Conservation (phyloP, 2,113 vertebrate species). For the Rousettus leschenaultii region DNA sequence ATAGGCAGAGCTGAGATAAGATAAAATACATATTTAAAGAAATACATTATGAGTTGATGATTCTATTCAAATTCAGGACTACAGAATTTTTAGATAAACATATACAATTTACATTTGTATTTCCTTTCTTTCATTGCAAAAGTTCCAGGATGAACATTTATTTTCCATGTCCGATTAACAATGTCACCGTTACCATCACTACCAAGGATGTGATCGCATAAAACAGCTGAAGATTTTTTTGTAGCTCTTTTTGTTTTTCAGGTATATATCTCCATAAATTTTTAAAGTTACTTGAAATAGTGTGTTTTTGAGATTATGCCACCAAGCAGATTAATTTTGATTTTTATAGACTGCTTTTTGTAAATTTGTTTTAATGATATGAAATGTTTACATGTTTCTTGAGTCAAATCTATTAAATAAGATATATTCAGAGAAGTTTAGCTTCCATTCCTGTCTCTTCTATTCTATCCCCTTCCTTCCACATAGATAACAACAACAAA, state of each 20-base stretch:
- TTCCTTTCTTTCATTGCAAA: neutral
- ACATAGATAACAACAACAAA: neutral
- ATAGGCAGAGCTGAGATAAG: neutral
- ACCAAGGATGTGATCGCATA: neutral
- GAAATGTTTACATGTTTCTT: neutral
- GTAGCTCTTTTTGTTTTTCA: neutral
- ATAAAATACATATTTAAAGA: neutral
- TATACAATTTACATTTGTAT: neutral
- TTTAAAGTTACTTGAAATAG: neutral
- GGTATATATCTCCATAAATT: neutral
- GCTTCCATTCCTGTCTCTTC: neutral
- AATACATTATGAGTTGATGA: neutral
- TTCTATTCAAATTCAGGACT: neutral
- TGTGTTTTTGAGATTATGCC: neutral
- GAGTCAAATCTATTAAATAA: neutral
- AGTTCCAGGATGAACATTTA: neutral
- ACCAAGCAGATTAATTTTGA: neutral
- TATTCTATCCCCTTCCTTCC: neutral
- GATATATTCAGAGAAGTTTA: neutral
- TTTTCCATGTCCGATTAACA: neutral
- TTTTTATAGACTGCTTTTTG: neutral
- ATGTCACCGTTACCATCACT: neutral
- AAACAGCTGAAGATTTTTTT: neutral
- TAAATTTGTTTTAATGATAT: neutral
- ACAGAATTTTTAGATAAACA: neutral